These are phyloP conservation scores for Perizoma flavofasciatum DNA, from an alignment of 2,888 invertebrate genomes.

Conservation along the genomic window DNA sequence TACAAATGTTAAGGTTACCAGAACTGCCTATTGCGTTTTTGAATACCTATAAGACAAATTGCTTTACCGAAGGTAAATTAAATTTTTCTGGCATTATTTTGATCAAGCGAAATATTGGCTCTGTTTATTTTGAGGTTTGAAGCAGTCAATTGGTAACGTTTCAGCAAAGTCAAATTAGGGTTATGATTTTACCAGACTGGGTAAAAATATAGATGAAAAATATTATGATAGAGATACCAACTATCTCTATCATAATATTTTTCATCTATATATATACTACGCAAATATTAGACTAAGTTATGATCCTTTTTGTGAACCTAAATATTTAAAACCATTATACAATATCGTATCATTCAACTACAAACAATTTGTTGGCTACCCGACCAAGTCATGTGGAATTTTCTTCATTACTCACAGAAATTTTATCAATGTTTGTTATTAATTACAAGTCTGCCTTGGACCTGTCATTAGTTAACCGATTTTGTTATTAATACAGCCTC, in stretches of 20 bases:
- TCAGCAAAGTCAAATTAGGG: too few species aligned
- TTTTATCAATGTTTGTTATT: slow-evolving; percentile 40
- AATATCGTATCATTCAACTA: neutral
- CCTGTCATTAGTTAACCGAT: slow-evolving; percentile 27
- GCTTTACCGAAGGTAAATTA: slow-evolving; percentile 7
- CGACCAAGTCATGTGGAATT: slow-evolving; percentile 19
- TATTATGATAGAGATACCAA: too few species aligned
- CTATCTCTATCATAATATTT: too few species aligned
- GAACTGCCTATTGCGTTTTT: slow-evolving; percentile 13
- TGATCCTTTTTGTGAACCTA: too few species aligned
- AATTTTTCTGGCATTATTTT: neutral
- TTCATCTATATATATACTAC: too few species aligned
- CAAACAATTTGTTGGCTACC: neutral
- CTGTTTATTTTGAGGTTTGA: neutral
- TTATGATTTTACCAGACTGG: neutral
- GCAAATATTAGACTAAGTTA: too few species aligned
- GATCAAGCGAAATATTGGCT: neutral
- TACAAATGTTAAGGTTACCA: slow-evolving; percentile 24
- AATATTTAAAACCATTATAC: too few species aligned
- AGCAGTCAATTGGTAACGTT: neutral
- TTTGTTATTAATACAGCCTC: slow-evolving; percentile 25
- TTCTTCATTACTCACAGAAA: slow-evolving; percentile 33
- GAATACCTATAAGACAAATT: slow-evolving; percentile 4
- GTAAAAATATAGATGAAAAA: neutral
- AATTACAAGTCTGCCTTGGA: slow-evolving; percentile 40